Base-by-base conservation (phyloP, 2,888 invertebrate genomes). In the Hyalella azteca region DNA sequence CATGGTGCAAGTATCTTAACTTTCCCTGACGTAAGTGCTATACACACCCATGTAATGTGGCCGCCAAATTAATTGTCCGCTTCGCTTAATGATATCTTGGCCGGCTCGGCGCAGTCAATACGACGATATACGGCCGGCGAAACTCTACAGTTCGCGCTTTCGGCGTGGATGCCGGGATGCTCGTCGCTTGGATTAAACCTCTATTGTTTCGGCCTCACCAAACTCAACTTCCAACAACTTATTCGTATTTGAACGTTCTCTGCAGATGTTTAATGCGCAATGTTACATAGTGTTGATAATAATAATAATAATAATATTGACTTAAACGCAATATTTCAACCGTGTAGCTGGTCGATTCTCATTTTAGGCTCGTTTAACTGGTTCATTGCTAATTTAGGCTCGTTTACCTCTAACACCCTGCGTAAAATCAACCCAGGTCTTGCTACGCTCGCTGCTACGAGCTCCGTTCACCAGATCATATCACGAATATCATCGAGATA, bases 21-120 rank as follows among this genome's bases (percentile, higher is more conserved):
- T 36, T 66, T 66, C 19, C 39, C 66, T 19, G 4, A 39, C 19
- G 39, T 29, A 66, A 36, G 36, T 15, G 66, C 11, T 36, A 36
- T 36, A 66, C 66, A 66, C 66, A 66, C 66, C 66, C 66, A 32
- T 66, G 36, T 66, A 66, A 66, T 66, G 66, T 66, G 66, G 32
- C 66, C 19, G 66, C 7, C 36, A 66, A 66, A 66, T 66, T 66
- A 66, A 66, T 66, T 15, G 66, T 29, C 7, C 5, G 5, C 36
- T 66, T 29, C 19, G 19, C 66, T 36, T 66, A 66, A 66, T 66
- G 66, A 29, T 66, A 66, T 29, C 19, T 22, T 22, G 39, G 66
- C n/a, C 66, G 66, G 19, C 66, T 66, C 36, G 19, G 29, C 7
- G 36, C 66, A 66, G 39, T 36, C 39, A 66, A 32, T 5, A 11